These are phyloP conservation scores for Solen grandis DNA, from an alignment of 1,140 invertebrate genomes.

Conservation along the genomic window DNA sequence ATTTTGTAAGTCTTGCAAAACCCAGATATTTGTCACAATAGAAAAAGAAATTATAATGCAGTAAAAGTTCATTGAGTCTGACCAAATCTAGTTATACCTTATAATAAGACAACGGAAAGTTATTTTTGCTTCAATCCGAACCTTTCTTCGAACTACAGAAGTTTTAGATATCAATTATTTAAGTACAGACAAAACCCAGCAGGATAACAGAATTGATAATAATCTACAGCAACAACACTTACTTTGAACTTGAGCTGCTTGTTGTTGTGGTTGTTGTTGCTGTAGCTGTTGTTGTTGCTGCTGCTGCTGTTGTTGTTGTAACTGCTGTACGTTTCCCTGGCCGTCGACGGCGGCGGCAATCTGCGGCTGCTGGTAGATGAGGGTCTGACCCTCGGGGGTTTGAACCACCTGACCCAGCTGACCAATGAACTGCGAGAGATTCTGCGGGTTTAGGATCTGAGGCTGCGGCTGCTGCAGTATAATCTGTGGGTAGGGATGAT, in stretches of 20 bases:
- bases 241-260: no score
- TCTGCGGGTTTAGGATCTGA: conserved; percentile 41
- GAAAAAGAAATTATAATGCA: no score
- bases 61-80: no score
- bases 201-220: neutral
- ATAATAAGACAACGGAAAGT: no score
- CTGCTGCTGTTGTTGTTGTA: conserved; percentile 23
- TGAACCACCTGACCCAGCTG: conserved; percentile 88
- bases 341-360: neutral
- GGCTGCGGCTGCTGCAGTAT: conserved; percentile 66
- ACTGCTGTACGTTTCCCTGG: neutral
- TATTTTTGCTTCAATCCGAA: no score
- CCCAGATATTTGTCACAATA: no score
- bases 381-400: conserved; percentile 94
- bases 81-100: no score
- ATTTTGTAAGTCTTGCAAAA: no score
- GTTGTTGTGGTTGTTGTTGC: conserved; percentile 24
- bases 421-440: conserved; percentile 30
- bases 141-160: no score
- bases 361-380: conserved; percentile 56
- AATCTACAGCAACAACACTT: neutral
- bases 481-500: conserved; percentile 70
- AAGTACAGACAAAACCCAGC: no score
- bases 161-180: no score
- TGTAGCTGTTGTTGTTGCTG: conserved; percentile 22